phyloP scores from a whole-genome alignment of 2,797 vertebrate species.

The Craterocephalus amniculus region DNA sequence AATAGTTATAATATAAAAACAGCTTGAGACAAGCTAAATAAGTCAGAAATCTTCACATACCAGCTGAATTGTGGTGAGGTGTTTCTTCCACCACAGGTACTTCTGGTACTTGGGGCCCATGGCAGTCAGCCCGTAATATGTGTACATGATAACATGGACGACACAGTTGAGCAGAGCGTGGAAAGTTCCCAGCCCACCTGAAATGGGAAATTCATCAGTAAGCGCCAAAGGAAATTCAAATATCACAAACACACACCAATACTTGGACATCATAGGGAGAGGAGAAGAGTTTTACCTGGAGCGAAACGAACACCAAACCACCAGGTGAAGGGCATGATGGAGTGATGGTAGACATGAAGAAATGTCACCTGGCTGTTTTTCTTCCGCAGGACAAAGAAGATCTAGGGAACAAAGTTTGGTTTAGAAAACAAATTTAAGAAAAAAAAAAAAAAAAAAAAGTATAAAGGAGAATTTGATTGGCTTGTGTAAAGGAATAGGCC shows the following conservation, averaged over 20 bases:
- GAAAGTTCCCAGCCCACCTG: slow-evolving; percentile 96
- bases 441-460: not conserved
- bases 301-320: slow-evolving; percentile 99
- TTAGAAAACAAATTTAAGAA: not conserved
- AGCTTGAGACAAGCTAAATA: not conserved
- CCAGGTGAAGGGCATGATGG: slow-evolving; percentile 99
- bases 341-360: slow-evolving; percentile 97
- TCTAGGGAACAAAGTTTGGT: slow-evolving; percentile 67
- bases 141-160: slow-evolving; percentile 96
- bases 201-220: not conserved
- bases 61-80: slow-evolving; percentile 94
- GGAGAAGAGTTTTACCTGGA: slow-evolving; percentile 82
- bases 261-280: not conserved
- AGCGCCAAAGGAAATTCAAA: not conserved
- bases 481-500: not conserved
- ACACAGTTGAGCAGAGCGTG: slow-evolving; percentile 92
- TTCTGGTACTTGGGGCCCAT: slow-evolving; percentile 93
- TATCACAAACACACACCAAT: not conserved
- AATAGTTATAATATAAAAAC: not conserved
- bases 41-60: slow-evolving; percentile 76
- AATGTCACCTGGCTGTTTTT: slow-evolving; percentile 96
- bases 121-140: slow-evolving; percentile 93
- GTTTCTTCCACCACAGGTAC: slow-evolving; percentile 98
- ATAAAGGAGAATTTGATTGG: not conserved
- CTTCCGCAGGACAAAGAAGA: slow-evolving; percentile 98